phyloP scores from a whole-genome alignment of 2,888 invertebrate genomes.

The Myopa tessellatipennis region DNA sequence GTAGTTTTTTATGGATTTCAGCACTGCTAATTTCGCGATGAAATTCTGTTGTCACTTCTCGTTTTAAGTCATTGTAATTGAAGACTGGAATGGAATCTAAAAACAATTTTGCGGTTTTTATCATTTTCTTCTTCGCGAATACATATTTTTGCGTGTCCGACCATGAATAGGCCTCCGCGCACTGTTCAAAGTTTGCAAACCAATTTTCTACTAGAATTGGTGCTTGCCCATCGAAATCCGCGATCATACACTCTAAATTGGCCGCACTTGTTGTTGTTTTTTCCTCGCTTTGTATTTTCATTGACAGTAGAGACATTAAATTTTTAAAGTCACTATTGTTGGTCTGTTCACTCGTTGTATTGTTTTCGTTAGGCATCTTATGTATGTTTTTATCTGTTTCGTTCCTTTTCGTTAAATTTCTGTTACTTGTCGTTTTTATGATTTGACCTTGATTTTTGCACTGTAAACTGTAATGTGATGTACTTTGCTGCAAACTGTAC shows the following conservation, averaged over 20 bases:
- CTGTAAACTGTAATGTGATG: too few species aligned
- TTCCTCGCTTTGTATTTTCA: too few species aligned
- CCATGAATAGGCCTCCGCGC: constrained; percentile 29
- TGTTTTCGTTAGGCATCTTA: too few species aligned
- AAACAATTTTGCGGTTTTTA: constrained; percentile 37
- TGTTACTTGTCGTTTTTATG: too few species aligned
- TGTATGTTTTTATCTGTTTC: too few species aligned
- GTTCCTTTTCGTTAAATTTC: too few species aligned
- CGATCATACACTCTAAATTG: not conserved
- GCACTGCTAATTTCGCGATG: constrained; percentile 38
- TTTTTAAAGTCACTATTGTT: too few species aligned
- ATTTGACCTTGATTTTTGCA: too few species aligned
- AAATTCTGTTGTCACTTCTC: constrained; percentile 33
- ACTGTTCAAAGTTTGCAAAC: constrained; percentile 29
- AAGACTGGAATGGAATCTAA: constrained; percentile 27
- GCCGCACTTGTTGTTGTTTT: too few species aligned
- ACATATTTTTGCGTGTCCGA: constrained; percentile 30
- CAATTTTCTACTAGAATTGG: not conserved
- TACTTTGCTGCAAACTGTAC: too few species aligned
- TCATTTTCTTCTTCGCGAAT: constrained; percentile 37
- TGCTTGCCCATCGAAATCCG: constrained; percentile 10
- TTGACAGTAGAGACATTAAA: too few species aligned
- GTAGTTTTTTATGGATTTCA: constrained; percentile 37
- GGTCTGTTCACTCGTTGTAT: too few species aligned
- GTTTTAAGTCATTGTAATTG: constrained; percentile 30